These are phyloP conservation scores for Chironomus striatipennis DNA, from an alignment of 1,140 invertebrate species.

Conservation along the genomic window DNA sequence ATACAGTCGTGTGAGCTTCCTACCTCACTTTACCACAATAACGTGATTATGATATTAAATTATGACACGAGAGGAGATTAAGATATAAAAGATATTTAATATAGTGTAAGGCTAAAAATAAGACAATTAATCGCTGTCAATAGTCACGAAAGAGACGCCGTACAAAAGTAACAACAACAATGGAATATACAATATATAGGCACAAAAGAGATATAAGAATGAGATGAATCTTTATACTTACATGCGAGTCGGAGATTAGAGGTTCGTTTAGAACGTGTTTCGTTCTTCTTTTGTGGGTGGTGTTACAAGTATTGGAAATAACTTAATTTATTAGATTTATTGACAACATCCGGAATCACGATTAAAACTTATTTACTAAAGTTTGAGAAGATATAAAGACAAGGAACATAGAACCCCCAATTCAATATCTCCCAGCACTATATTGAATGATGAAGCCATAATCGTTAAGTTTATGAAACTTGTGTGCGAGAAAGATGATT, in stretches of 20 bases:
- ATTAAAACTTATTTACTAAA: neutral
- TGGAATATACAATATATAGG: no score
- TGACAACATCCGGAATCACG: neutral
- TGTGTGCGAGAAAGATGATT: neutral
- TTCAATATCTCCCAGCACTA: neutral
- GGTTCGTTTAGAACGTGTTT: no score
- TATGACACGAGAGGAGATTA: constrained; percentile 12
- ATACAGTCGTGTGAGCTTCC: neutral
- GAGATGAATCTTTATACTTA: no score
- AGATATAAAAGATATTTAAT: neutral
- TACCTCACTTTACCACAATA: neutral
- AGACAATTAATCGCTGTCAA: constrained; percentile 8
- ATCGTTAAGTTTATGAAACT: constrained; percentile 17
- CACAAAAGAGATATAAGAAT: no score
- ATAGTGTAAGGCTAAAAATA: neutral
- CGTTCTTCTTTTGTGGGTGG: no score
- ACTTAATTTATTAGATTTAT: no score
- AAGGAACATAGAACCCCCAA: no score
- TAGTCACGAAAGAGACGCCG: neutral
- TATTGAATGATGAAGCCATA: constrained; percentile 16
- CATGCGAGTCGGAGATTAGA: no score
- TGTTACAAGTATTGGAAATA: no score
- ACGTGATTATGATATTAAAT: constrained; percentile 2
- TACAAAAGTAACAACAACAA: neutral
- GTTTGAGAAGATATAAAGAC: no score